Evolutionary conservation across 2,113 vertebrate species (phyloP), one percentile per base, ranked within the genome.

Genomic region (Podarcis raffonei): DNA sequence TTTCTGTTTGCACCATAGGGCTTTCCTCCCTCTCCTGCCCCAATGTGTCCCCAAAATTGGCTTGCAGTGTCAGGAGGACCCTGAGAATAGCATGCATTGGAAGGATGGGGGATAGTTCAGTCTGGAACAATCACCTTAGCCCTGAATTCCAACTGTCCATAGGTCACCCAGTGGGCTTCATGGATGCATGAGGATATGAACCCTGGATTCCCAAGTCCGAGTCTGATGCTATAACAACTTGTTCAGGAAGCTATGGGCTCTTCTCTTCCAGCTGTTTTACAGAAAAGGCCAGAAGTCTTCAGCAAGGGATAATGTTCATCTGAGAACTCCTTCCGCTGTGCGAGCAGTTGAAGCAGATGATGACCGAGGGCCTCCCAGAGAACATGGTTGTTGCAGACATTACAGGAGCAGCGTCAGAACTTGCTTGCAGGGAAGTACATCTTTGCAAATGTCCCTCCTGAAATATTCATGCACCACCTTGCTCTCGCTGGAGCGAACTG

Each of bases 381-480:
- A 86, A 78, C 11, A 53, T 12, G n/a, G 78, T 76, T 62, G 42
- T 27, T 66, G 8, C 12, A 66, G 27, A 22, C n/a, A 57, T 57
- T 27, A 66, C 30, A 30, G 15, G 42, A 32, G 12, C 1, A 15
- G 75, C 39, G 23, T 42, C 37, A 16, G 20, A 18, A 48, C 35
- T 83, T 27, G 25, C 65, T 69, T 83, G 81, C 57, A 81, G n/a
- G 53, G 12, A 27, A 27, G n/a, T 77, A 35, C 39, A 35, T 68
- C 16, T 65, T 77, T 71, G 75, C 62, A 89, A 84, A 84, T 59
- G n/a, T 88, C 69, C 39, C 79, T 59, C 30, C 30, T 76, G 53
- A 83, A 88, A 83, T 88, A 88, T 77, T 69, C 59, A 89, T n/a
- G 22, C 39, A 71, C n/a, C 74, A 68, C 62, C 32, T 39, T 77